Percentiles rank a stretch among this genome's conserved stretches.
phyloP scores from a whole-genome alignment of 2,113 vertebrate species.

The Urocynchramus pylzowi region DNA sequence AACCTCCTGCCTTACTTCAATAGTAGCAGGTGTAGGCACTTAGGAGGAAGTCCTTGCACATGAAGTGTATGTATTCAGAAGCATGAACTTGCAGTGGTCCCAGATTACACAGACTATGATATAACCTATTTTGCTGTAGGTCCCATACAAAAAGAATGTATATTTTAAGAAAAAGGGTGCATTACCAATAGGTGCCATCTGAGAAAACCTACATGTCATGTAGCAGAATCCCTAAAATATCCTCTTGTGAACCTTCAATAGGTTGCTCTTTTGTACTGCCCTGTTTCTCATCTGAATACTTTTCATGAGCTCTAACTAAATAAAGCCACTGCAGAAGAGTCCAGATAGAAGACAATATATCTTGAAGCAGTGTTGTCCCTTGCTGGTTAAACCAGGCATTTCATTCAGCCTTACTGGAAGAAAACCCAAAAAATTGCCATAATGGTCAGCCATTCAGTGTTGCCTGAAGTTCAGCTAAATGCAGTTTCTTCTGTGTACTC shows the following conservation, averaged over 20 bases:
- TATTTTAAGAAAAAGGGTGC: neutral
- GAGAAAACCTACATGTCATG: neutral
- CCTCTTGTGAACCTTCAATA: neutral
- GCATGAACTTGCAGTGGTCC: neutral
- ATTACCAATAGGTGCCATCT: neutral
- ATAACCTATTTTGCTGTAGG: neutral
- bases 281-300: neutral
- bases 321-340: neutral
- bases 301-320: neutral
- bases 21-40: neutral
- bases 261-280: neutral
- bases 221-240: neutral
- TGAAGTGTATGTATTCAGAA: neutral
- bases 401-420: neutral
- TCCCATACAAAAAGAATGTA: rapidly evolving
- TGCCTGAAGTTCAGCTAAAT: neutral
- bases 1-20: neutral
- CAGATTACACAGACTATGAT: neutral
- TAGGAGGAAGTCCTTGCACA: neutral
- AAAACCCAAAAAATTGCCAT: rapidly evolving
- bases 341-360: neutral
- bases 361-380: neutral
- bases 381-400: neutral
- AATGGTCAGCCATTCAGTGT: neutral
- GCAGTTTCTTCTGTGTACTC: rapidly evolving